Base-by-base conservation (phyloP, 2,113 vertebrate species). In the Peromyscus californicus region DNA sequence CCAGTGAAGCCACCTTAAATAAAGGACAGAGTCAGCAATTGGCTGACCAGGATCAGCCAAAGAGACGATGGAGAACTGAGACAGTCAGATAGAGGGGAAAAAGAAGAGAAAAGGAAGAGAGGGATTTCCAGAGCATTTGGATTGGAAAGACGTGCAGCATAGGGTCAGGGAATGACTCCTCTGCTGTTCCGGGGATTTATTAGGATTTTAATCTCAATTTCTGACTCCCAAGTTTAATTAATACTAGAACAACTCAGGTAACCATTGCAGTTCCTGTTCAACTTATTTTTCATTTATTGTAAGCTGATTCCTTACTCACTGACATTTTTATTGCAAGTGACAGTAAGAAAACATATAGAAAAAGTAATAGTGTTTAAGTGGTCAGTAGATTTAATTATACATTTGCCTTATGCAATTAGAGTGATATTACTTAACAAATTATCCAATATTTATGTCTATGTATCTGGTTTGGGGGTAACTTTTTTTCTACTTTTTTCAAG, bases 81-180 rank as follows among this genome's bases (percentile, higher is more conserved):
- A 16, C 17, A 36, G 7, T 7, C 0, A 1, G 17, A 21, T 21
- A 72, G 36, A 39, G 17, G n/a, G 17, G 1, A 7, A 21, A 17
- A 72, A 19, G 70, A 72, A 70, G 36, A n/a, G 36, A 63, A 9
- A 63, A 72, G 36, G 3, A 72, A 17, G 16, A n/a, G 0, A 17
- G 69, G 17, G 8, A 10, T 39, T 72, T 72, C 17, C 7, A 21
- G 17, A 8, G 3, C 36, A n/a, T 72, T 72, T 39, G 36, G 17
- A n/a, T 72, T 6, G 3, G 4, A 8, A 72, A 72, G 39, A n/a
- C 8, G 8, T 21, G 17, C 3, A 72, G 70, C 21, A 17, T n/a
- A 72, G n/a, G 36, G 7, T n/a, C 17, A 39, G 36, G 7, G 36
- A 39, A 10, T 72, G 2, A 1, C 17, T 7, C 19, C 36, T 19